Conservation (phyloP, 2,113 vertebrate genomes). For the Gasterosteus nipponicus region DNA sequence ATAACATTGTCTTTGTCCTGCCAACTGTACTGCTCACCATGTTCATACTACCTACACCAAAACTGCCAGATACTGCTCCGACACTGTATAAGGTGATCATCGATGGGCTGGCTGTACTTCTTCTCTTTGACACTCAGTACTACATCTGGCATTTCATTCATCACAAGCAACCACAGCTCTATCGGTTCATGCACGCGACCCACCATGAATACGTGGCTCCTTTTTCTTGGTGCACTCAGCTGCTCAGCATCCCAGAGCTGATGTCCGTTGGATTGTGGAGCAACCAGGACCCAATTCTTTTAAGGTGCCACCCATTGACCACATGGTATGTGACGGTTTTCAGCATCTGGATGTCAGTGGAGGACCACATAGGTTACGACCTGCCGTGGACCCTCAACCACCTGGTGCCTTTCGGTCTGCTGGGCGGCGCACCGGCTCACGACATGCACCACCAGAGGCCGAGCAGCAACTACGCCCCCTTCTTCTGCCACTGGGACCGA, state of each 20-base stretch:
- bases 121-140: constrained; percentile 82
- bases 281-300: constrained; percentile 72
- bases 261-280: constrained; percentile 78
- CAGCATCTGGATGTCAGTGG: constrained; percentile 80
- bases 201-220: constrained; percentile 75
- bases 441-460: constrained; percentile 81
- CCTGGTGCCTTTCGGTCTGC: constrained; percentile 74
- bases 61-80: constrained; percentile 67
- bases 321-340: constrained; percentile 69
- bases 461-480: constrained; percentile 77
- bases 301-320: constrained; percentile 74
- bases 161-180: constrained; percentile 75
- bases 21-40: constrained; percentile 60
- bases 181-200: constrained; percentile 75
- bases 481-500: constrained; percentile 82
- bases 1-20: constrained; percentile 78
- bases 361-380: constrained; percentile 81
- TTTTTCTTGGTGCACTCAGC: constrained; percentile 77
- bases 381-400: constrained; percentile 73
- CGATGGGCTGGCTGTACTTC: constrained; percentile 66
- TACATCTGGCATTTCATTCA: constrained; percentile 78
- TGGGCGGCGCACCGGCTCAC: constrained; percentile 76
- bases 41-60: constrained; percentile 57
- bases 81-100: constrained; percentile 62
- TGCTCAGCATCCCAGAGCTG: constrained; percentile 76